Percentiles rank a stretch among this genome's conserved stretches.
These are phyloP conservation scores for Panthera tigris DNA, from an alignment of 2,113 vertebrate species.

Conservation along the genomic window DNA sequence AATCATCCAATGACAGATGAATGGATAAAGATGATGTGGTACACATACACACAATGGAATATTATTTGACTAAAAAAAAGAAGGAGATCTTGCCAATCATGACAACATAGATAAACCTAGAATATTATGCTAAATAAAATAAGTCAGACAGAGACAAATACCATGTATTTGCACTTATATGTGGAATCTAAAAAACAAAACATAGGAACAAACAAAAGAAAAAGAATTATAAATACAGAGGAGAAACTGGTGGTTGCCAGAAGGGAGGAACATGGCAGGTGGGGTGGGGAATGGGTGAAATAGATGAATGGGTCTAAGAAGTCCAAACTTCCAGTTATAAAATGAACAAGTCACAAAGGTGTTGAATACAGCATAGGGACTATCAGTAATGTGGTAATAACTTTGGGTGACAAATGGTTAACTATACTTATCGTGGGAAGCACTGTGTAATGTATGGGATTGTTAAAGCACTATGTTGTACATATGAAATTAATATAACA, in stretches of 20 bases:
- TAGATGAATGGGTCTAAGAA: not conserved
- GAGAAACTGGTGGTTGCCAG: not conserved
- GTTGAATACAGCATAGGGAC: not conserved
- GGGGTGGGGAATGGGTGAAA: not conserved
- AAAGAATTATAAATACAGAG: not conserved
- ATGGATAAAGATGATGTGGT: not conserved
- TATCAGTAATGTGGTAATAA: not conserved
- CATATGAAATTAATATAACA: not conserved
- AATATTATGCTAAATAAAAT: not conserved
- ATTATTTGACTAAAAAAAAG: not conserved
- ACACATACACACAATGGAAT: not conserved
- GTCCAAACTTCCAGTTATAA: not conserved
- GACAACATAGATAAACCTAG: not conserved
- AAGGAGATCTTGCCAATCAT: not conserved
- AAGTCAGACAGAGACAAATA: not conserved
- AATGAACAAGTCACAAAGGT: not conserved
- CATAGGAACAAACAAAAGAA: not conserved
- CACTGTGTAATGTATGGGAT: not conserved
- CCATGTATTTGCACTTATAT: not conserved
- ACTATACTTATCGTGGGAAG: not conserved
- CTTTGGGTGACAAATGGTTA: not conserved
- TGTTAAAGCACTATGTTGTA: not conserved
- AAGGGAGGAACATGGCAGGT: not conserved
- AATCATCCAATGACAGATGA: not conserved
- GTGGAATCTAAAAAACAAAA: not conserved